Conservation (phyloP, 30 jellyfish, hydroid and myxozoan species). For the Rhopilema esculentum region DNA sequence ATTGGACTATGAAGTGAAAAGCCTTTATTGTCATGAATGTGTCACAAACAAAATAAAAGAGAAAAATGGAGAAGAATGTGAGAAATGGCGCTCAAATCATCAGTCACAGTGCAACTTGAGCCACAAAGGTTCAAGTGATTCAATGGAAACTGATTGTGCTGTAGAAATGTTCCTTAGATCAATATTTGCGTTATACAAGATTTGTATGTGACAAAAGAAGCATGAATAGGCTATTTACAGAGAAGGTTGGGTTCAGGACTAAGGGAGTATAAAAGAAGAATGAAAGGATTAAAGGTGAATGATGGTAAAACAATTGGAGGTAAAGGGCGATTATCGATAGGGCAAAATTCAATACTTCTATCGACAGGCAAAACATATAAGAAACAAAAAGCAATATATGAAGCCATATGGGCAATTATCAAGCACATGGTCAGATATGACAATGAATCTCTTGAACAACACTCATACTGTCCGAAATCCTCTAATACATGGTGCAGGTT, state of each 20-base stretch:
- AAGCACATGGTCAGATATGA: slow-evolving; percentile 5
- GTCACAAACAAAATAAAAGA: neutral
- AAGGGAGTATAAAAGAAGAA: too few species aligned
- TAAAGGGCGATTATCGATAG: too few species aligned
- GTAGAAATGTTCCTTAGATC: slow-evolving; percentile 32
- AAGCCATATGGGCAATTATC: neutral
- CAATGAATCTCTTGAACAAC: neutral
- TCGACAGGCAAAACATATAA: too few species aligned
- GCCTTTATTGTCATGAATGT: neutral
- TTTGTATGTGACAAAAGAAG: slow-evolving; percentile 50
- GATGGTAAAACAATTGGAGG: neutral
- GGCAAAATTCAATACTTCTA: too few species aligned
- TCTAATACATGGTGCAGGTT: slow-evolving; percentile 36
- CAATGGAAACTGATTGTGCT: slow-evolving; percentile 14
- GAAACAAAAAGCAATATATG: too few species aligned
- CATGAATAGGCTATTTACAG: too few species aligned
- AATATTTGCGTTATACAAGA: slow-evolving; percentile 6
- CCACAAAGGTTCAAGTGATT: neutral
- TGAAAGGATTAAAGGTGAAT: too few species aligned
- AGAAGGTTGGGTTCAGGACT: too few species aligned
- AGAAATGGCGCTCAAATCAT: neutral
- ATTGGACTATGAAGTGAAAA: neutral
- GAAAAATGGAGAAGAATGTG: too few species aligned
- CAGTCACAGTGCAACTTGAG: neutral
- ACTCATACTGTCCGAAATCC: slow-evolving; percentile 17